Percentiles rank a stretch among this genome's conserved stretches.
Conservation (phyloP, 2,797 vertebrate genomes). For the Leptatherina wallacei region DNA sequence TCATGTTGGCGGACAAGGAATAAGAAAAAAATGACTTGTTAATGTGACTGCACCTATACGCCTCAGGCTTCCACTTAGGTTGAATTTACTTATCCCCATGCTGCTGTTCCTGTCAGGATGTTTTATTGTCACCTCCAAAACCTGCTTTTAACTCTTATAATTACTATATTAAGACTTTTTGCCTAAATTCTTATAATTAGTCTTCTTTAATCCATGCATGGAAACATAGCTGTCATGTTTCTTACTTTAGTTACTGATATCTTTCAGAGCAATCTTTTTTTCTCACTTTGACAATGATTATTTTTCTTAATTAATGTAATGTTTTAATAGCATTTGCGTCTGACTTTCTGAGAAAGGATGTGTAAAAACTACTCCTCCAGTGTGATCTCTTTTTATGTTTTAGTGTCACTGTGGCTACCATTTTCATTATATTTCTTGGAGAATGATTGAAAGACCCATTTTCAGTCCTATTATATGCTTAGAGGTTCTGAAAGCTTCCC, state of each 20-base stretch:
- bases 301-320: slow-evolving; percentile 16
- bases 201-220: slow-evolving; percentile 21
- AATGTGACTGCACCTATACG: background rate
- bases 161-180: slow-evolving; percentile 10
- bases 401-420: background rate
- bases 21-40: background rate
- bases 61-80: background rate
- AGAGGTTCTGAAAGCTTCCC: slow-evolving; percentile 11
- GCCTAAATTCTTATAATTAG: slow-evolving; percentile 9
- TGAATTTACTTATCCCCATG: background rate
- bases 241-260: no score
- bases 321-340: background rate
- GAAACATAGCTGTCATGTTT: background rate
- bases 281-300: background rate
- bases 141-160: background rate
- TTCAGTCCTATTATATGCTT: slow-evolving; percentile 9
- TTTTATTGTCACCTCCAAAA: background rate
- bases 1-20: background rate
- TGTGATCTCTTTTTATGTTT: background rate
- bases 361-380: background rate
- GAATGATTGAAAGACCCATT: background rate
- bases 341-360: background rate
- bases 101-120: background rate
- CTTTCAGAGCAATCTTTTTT: background rate
- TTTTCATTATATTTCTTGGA: background rate